These are phyloP conservation scores for Lochmaea crataegi DNA, from an alignment of 2,888 invertebrate species.

Conservation along the genomic window DNA sequence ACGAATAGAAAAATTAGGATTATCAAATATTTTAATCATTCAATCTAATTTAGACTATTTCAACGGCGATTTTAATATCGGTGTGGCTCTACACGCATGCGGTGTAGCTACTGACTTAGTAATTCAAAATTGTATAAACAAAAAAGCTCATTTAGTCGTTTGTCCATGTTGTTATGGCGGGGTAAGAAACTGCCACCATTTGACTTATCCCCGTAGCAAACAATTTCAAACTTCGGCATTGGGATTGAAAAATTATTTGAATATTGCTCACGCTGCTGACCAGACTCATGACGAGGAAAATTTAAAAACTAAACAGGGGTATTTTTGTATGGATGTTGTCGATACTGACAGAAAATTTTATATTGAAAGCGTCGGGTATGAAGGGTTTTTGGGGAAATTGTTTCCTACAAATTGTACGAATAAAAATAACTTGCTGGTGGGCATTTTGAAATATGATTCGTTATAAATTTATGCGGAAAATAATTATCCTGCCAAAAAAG, in stretches of 20 bases:
- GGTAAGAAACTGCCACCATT: constrained; percentile 81
- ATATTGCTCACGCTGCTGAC: constrained; percentile 91
- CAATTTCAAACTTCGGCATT: constrained; percentile 63
- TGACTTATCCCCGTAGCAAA: constrained; percentile 86
- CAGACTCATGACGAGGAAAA: constrained; percentile 85
- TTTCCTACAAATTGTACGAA: constrained; percentile 88
- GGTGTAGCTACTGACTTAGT: constrained; percentile 95
- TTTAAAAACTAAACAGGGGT: constrained; percentile 79
- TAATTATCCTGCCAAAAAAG: no score
- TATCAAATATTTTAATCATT: constrained; percentile 81
- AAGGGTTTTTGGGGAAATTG: constrained; percentile 80
- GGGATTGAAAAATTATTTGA: constrained; percentile 69
- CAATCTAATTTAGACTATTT: constrained; percentile 95
- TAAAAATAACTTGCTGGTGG: constrained; percentile 89
- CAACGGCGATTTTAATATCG: constrained; percentile 83
- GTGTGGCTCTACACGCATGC: constrained; percentile 92
- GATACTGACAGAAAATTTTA: constrained; percentile 86
- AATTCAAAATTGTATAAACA: constrained; percentile 81
- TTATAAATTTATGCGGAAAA: no score
- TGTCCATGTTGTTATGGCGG: constrained; percentile 97
- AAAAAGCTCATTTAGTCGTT: constrained; percentile 84
- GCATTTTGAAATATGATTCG: constrained; percentile 58
- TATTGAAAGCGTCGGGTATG: constrained; percentile 81
- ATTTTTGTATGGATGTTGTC: constrained; percentile 87
- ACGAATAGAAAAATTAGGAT: constrained; percentile 73